Evolutionary conservation across 2,113 vertebrate genomes (phyloP), one percentile per base, ranked within the genome.

Genomic region (Eira barbara): DNA sequence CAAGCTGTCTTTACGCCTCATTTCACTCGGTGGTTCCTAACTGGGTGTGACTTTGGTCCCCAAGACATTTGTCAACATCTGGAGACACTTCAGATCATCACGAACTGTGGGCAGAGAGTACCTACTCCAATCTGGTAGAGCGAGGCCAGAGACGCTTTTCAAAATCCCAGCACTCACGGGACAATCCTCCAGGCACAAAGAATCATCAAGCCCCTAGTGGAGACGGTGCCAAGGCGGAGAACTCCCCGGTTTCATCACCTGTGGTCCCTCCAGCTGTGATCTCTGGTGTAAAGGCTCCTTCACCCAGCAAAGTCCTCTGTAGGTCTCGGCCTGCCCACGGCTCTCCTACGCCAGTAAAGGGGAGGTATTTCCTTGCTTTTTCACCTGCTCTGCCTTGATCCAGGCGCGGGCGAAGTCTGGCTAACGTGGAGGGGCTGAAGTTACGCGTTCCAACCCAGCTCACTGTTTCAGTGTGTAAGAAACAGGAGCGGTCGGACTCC

Each of bases 401-500:
- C n/a, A 13, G 42, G 71, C 59, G 39, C 57, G 14, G 13, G 71
- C 63, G 85, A 90, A 81, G 92, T 96, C 92, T 84, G 61, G 61
- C 78, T 80, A 74, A 96, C 45, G 52, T 65, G 6, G 59, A 94
- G 96, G 91, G 78, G 92, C 94, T 97, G 23, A 59, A 59, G 86
- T 10, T 94, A 80, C 27, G 93, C 63, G 97, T 97, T 93, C 97
- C 97, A 97, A 87, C 82, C 93, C 34, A 34, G 89, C 10, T 69
- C 81, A 95, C 94, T 57, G 52, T 96, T 97, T 97, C 83, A 98
- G 97, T 86, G 89, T 96, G 78, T 65, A 81, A 95, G 97, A 95
- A 97, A 96, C 34, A 89, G 95, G 91, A 63, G 91, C 36, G 49
- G 94, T 97, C 96, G 96, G 82, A 94, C 94, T 88, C 96, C 97